Evolutionary conservation across 2,113 vertebrate species (phyloP), one percentile per base, ranked within the genome.

Genomic region (Sinocyclocheilus grahami): DNA sequence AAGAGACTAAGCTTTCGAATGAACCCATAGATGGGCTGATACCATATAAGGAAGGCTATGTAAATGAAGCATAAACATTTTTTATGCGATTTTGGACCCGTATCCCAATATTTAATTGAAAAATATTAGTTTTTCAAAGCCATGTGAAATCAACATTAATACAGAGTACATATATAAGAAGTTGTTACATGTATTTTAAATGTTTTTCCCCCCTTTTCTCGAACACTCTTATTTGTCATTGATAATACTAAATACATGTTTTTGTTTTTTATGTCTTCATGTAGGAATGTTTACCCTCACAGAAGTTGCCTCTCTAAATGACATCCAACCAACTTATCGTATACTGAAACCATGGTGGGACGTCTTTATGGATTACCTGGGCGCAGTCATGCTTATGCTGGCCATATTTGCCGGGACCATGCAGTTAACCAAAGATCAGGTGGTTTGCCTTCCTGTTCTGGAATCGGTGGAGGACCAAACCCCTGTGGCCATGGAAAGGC

Each of bases 321-420:
- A 99, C 94, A 97, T 99, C 90, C 97, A 98, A 92, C 97, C 98
- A 88, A 99, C 98, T 30, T 99, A 99, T 86, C 96, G 97, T 51
- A 99, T 99, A 88, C 94, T 99, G 94, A 99, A 99, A 93, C 98
- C 98, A 97, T 99, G 98, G 98, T 99, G 98, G 98, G 98, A 99
- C 85, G 98, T 99, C 60, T 99, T 99, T 93, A 99, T 99, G 98
- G 98, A 99, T 94, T 99, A 99, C 90, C 95, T 99, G 30, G 97
- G 97, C 16, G 96, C 98, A 53, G 97, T 99, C 88, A 99, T 99
- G 98, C 91, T 99, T 91, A 99, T 99, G 98, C 94, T 99, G 87
- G 97, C 98, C 85, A 99, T 99, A 92, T 99, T 99, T 93, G 97
- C 98, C 75, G 98, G 98, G 92, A 99, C 98, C 63, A 99, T 99